Percentiles rank a stretch among this genome's conserved stretches.
Conservation (phyloP, 2,113 vertebrate genomes). For the Rhabdornis inornatus region DNA sequence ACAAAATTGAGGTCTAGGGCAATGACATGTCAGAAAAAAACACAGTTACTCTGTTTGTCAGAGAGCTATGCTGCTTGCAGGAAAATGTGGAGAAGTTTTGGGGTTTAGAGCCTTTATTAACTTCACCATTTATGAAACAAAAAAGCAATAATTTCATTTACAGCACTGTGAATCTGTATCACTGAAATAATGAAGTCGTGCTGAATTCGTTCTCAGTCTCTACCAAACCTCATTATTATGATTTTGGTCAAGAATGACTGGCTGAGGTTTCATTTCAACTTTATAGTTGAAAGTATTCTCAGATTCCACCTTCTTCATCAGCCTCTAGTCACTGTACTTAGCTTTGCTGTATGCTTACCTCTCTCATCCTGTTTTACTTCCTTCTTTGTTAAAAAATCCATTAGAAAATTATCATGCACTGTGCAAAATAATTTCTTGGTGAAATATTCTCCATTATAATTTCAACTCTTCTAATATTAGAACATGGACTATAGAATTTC, state of each 20-base stretch:
- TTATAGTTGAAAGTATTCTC: background rate
- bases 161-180: background rate
- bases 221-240: background rate
- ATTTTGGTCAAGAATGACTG: background rate
- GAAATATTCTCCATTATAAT: background rate
- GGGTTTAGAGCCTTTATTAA: background rate
- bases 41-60: background rate
- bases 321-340: background rate
- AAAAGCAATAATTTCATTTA: background rate
- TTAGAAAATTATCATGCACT: background rate
- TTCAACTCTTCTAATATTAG: background rate
- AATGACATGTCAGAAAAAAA: background rate
- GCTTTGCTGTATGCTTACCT: background rate
- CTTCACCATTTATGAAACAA: background rate
- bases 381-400: background rate
- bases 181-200: background rate
- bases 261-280: background rate
- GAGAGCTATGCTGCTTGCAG: background rate
- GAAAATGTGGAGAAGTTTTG: background rate
- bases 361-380: background rate
- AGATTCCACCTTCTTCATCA: background rate
- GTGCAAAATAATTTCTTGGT: background rate
- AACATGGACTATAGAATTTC: background rate
- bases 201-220: background rate
- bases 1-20: background rate